Percentiles rank a stretch among this genome's conserved stretches.
Conservation (phyloP, 2,888 invertebrate species). For the Opisthograptis luteolata region DNA sequence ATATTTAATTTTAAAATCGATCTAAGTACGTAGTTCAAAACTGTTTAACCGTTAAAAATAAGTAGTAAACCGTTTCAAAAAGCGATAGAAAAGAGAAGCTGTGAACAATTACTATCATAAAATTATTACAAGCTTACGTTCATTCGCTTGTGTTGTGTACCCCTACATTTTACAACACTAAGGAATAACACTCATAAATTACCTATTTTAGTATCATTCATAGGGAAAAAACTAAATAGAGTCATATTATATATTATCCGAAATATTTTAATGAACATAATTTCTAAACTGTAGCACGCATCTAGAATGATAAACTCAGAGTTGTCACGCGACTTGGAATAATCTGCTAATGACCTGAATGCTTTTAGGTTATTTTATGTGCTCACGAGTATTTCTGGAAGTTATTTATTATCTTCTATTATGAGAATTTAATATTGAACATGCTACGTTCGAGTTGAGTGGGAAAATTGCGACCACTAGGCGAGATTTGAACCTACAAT, state of each 20-base stretch:
- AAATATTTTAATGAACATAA: slow-evolving; percentile 56
- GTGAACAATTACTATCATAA: no score
- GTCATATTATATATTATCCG: slow-evolving; percentile 49
- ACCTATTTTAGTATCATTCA: slow-evolving; percentile 34
- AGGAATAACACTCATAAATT: slow-evolving; percentile 28
- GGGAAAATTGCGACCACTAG: no score
- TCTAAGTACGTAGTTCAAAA: no score
- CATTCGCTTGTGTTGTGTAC: no score
- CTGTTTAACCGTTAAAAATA: no score
- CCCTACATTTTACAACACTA: background rate
- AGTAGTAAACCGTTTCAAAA: no score
- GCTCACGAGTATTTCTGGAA: slow-evolving; percentile 37
- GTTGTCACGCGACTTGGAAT: slow-evolving; percentile 58
- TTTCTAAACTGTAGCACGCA: slow-evolving; percentile 59
- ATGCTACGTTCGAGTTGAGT: no score
- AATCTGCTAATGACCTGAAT: slow-evolving; percentile 65
- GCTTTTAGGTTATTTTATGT: slow-evolving; percentile 56
- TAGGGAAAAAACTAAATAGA: slow-evolving; percentile 50
- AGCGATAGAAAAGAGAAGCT: no score
- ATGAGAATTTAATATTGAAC: background rate
- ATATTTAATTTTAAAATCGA: no score
- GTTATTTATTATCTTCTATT: slow-evolving; percentile 30
- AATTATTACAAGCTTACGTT: no score
- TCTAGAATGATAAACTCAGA: slow-evolving; percentile 49
- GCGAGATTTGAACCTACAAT: no score